Conservation (phyloP, 2,888 invertebrate genomes). For the Cheilosia pagana region DNA sequence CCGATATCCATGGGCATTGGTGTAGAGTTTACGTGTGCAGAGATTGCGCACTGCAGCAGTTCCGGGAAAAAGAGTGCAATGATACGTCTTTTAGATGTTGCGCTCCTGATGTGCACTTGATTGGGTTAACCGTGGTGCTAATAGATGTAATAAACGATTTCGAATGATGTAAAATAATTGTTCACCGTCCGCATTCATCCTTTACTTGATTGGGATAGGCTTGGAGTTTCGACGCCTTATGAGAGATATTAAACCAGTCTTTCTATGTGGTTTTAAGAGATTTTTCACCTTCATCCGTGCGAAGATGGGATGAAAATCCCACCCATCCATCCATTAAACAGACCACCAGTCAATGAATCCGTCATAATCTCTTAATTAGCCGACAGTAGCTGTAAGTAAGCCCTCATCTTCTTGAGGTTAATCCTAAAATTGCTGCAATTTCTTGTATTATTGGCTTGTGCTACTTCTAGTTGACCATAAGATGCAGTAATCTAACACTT, state of each 20-base stretch:
- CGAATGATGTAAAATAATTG: constrained; percentile 55
- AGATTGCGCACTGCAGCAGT: constrained; percentile 1
- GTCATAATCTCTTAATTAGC: constrained; percentile 25
- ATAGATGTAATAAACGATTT: constrained; percentile 62
- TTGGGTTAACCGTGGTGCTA: constrained; percentile 52
- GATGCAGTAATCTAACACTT: constrained; percentile 44
- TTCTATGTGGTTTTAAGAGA: too few species aligned
- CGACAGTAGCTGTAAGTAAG: not conserved
- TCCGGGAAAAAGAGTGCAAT: constrained; percentile 33
- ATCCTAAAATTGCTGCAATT: constrained; percentile 27
- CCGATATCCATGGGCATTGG: constrained; percentile 46
- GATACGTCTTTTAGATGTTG: constrained; percentile 57
- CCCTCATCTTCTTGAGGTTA: constrained; percentile 2
- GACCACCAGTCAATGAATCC: not conserved
- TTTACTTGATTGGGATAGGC: constrained; percentile 16
- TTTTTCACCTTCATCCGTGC: too few species aligned
- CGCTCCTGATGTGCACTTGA: constrained; percentile 31
- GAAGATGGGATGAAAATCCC: too few species aligned
- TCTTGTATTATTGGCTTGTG: constrained; percentile 15
- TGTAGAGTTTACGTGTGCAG: constrained; percentile 23
- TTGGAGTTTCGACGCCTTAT: not conserved
- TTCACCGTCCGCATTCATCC: constrained; percentile 20
- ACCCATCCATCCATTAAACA: too few species aligned
- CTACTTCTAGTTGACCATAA: constrained; percentile 9
- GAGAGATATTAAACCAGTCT: too few species aligned